Percentiles rank a stretch among this genome's conserved stretches.
Evolutionary conservation across 2,797 vertebrate genomes (phyloP).

Genomic region (Neomorphus geoffroyi): DNA sequence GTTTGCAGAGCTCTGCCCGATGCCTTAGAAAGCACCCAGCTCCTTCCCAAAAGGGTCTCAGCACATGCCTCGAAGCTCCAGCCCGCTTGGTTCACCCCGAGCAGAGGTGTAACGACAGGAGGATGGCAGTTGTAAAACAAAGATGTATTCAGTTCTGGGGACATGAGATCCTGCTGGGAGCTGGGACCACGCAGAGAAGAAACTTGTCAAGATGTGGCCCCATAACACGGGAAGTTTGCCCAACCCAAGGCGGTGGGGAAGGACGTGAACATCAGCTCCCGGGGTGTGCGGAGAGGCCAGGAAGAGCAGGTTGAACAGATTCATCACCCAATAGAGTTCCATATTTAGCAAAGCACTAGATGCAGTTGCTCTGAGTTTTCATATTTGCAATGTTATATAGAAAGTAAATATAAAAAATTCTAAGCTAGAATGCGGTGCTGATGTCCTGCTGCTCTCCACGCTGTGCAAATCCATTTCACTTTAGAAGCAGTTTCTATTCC

Average conservation of each 20-base stretch:
- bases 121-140: rapidly evolving
- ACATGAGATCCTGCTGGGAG: not conserved
- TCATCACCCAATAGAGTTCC: rapidly evolving
- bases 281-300: rapidly evolving
- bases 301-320: not conserved
- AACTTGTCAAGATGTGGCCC: rapidly evolving
- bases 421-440: not conserved
- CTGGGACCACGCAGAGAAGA: not conserved
- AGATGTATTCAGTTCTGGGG: rapidly evolving
- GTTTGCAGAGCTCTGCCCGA: not conserved
- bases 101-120: not conserved
- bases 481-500: not conserved
- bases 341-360: not conserved
- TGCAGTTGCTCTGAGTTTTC: not conserved
- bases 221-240: rapidly evolving
- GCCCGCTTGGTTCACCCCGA: rapidly evolving
- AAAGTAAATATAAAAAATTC: not conserved
- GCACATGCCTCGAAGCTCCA: rapidly evolving
- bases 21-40: rapidly evolving
- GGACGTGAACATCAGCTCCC: rapidly evolving
- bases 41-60: not conserved
- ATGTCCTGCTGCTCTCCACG: not conserved
- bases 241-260: rapidly evolving
- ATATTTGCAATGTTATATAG: rapidly evolving
- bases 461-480: not conserved